These are phyloP conservation scores for Diloba caeruleocephala DNA, from an alignment of 2,888 invertebrate species.

Conservation along the genomic window DNA sequence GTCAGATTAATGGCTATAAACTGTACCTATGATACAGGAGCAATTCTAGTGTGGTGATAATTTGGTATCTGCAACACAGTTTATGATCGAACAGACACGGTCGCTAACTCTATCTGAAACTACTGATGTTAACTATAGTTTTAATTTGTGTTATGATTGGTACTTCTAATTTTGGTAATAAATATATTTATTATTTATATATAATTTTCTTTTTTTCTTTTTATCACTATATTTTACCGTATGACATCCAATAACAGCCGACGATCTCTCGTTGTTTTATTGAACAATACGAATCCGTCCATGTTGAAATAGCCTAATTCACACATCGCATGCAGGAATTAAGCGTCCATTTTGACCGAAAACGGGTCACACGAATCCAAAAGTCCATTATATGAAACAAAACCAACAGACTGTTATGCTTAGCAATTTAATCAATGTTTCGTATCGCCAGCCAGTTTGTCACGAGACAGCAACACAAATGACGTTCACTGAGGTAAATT, in stretches of 20 bases:
- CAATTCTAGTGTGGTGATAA: no score
- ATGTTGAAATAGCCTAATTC: conserved; percentile 13
- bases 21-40: no score
- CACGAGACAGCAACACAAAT: conserved; percentile 9
- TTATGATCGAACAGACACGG: no score
- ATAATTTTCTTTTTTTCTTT: no score
- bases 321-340: conserved; percentile 20
- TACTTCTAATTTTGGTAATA: no score
- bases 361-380: conserved; percentile 13
- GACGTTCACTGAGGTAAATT: not conserved
- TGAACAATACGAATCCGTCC: conserved; percentile 7
- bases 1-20: no score
- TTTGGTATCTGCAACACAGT: no score
- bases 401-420: conserved; percentile 13
- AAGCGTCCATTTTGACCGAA: conserved; percentile 22
- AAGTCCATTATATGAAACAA: conserved; percentile 37
- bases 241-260: not conserved
- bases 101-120: no score
- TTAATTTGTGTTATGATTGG: no score
- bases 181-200: no score
- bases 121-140: no score
- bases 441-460: conserved; percentile 11
- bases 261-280: conserved; percentile 16
- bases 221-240: not conserved
- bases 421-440: conserved; percentile 34